Percentiles rank a stretch among this genome's conserved stretches.
phyloP scores from a whole-genome alignment of 2,113 vertebrate species.

The Melanostigma gelatinosum region DNA sequence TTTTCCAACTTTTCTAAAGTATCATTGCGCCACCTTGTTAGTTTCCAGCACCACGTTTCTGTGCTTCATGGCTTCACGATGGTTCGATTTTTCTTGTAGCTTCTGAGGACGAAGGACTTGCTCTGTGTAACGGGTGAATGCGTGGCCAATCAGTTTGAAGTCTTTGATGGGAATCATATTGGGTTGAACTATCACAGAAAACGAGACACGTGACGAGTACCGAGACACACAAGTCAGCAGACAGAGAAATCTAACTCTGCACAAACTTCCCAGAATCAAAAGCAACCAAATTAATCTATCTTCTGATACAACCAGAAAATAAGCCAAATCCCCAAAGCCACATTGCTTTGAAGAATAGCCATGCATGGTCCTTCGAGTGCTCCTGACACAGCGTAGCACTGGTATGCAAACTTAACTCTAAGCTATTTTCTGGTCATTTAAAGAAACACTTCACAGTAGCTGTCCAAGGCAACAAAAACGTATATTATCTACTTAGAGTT shows the following conservation, averaged over 20 bases:
- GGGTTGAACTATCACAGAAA: conserved; percentile 10
- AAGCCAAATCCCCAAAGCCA: conserved; percentile 50
- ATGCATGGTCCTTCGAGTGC: conserved; percentile 28
- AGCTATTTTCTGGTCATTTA: conserved; percentile 38
- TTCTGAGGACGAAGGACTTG: conserved; percentile 1
- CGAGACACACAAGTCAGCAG: background rate
- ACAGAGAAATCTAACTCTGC: conserved; percentile 11
- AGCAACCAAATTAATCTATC: conserved; percentile 41
- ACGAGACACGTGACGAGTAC: background rate
- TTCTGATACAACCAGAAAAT: conserved; percentile 38
- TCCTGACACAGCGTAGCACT: conserved; percentile 54
- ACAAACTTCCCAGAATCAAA: conserved; percentile 7
- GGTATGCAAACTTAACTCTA: conserved; percentile 49
- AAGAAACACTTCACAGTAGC: conserved; percentile 25
- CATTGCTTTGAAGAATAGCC: conserved; percentile 50
- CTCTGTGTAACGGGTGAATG: conserved; percentile 29
- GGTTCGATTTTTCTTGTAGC: background rate
- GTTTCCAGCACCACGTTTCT: conserved; percentile 36
- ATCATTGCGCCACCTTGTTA: conserved; percentile 22
- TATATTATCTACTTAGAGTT: conserved; percentile 32
- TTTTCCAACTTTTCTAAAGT: conserved; percentile 8
- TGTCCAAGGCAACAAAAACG: conserved; percentile 20
- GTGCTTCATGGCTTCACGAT: background rate
- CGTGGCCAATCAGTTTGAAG: conserved; percentile 23
- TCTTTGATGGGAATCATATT: conserved; percentile 38